Conservation (phyloP, 2,888 invertebrate genomes). For the Chloroclystis v-ata region DNA sequence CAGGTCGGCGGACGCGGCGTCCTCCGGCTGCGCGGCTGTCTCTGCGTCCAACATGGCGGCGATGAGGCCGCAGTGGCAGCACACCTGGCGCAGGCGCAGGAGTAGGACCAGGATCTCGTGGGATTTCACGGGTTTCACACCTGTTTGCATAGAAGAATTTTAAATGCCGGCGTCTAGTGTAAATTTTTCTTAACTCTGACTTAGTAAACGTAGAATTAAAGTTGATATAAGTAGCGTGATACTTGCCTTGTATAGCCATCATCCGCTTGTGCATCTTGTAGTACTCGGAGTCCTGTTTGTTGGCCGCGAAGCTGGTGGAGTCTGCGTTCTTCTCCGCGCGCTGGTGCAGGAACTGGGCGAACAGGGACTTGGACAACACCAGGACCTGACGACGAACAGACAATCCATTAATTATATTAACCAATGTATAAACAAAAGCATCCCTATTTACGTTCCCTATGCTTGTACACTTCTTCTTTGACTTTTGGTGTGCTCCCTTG, state of each 20-base stretch:
- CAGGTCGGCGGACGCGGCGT: constrained; percentile 74
- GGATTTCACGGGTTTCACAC: constrained; percentile 78
- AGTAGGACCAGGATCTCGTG: constrained; percentile 89
- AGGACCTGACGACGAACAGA: constrained; percentile 59
- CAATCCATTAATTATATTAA: too few species aligned
- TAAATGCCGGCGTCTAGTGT: too few species aligned
- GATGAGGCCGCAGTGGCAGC: constrained; percentile 91
- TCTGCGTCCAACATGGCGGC: constrained; percentile 72
- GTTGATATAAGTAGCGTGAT: too few species aligned
- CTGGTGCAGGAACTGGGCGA: constrained; percentile 87
- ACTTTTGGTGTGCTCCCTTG: too few species aligned
- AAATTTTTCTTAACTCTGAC: too few species aligned
- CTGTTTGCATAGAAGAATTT: too few species aligned
- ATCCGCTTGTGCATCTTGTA: constrained; percentile 81
- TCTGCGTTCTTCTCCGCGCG: constrained; percentile 81
- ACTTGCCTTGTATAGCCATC: constrained; percentile 77
- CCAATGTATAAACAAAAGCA: too few species aligned
- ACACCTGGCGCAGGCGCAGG: constrained; percentile 87
- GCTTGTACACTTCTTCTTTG: too few species aligned
- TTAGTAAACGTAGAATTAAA: too few species aligned
- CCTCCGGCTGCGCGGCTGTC: constrained; percentile 38
- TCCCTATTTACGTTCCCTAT: too few species aligned
- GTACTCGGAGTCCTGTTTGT: constrained; percentile 68
- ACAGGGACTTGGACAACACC: constrained; percentile 84
- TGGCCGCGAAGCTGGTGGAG: constrained; percentile 33